Evolutionary conservation across 2,797 vertebrate genomes (phyloP).

Genomic region (Antennarius maculatus): DNA sequence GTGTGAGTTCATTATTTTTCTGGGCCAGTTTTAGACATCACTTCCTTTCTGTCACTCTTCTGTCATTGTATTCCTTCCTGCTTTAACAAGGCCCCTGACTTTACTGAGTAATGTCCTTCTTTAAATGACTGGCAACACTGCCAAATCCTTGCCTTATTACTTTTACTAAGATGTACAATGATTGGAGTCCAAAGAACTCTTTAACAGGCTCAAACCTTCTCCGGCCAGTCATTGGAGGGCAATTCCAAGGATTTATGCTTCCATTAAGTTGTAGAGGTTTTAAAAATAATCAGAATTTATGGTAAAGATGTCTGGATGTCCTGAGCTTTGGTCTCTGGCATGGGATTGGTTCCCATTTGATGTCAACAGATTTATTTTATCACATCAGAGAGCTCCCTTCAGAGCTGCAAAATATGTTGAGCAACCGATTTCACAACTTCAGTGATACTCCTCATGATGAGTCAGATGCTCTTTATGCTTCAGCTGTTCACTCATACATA

Average conservation of each 20-base stretch:
- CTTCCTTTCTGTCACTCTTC: constrained; percentile 48
- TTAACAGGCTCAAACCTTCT: neutral
- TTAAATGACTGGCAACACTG: neutral
- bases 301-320: neutral
- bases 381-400: neutral
- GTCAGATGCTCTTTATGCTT: too few relatives aligned
- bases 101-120: neutral
- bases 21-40: constrained; percentile 17
- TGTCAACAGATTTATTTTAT: constrained; percentile 4
- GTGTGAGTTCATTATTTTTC: constrained; percentile 46
- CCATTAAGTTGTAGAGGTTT: neutral
- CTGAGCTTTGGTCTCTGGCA: neutral
- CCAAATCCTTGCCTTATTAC: neutral
- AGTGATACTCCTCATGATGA: too few relatives aligned
- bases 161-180: neutral
- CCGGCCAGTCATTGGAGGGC: neutral
- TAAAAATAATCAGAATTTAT: neutral
- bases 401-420: neutral
- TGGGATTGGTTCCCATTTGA: neutral
- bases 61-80: constrained; percentile 26
- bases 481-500: too few relatives aligned
- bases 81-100: constrained; percentile 8
- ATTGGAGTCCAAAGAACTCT: neutral
- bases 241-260: neutral
- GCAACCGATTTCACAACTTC: too few relatives aligned